Evolutionary conservation across 1,140 invertebrate species (phyloP).

Genomic region (Drosophila sp.): DNA sequence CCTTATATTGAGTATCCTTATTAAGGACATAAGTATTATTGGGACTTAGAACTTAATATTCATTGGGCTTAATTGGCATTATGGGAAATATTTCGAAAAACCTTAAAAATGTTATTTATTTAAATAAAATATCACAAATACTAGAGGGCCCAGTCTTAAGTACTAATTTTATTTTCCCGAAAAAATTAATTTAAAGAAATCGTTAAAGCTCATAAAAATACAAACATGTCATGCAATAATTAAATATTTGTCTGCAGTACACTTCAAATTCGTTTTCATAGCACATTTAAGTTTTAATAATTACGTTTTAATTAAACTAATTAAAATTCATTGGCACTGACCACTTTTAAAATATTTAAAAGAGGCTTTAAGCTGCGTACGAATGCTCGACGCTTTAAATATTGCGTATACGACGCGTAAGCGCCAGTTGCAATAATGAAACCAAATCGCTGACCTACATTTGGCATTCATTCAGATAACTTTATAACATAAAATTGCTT

Average conservation of each 20-base stretch:
- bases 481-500: not conserved
- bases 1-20: conserved; percentile 6
- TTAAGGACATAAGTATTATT: not conserved
- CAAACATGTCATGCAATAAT: not conserved
- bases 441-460: conserved; percentile 10
- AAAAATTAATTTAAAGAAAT: too few relatives aligned
- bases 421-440: not conserved
- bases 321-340: conserved; percentile 34
- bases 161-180: too few relatives aligned
- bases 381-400: not conserved
- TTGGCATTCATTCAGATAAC: conserved; percentile 7
- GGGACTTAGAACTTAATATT: not conserved
- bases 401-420: not conserved
- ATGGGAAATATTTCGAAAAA: too few relatives aligned
- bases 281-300: conserved; percentile 25
- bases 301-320: conserved; percentile 46
- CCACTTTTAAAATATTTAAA: conserved; percentile 19
- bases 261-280: conserved; percentile 13
- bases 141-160: too few relatives aligned
- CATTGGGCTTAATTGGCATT: conserved; percentile 4
- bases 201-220: not conserved
- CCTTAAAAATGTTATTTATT: not conserved
- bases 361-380: not conserved
- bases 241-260: conserved; percentile 17
- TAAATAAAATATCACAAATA: not conserved